These are phyloP conservation scores for Podiceps cristatus DNA, from an alignment of 2,113 vertebrate genomes.

Conservation along the genomic window DNA sequence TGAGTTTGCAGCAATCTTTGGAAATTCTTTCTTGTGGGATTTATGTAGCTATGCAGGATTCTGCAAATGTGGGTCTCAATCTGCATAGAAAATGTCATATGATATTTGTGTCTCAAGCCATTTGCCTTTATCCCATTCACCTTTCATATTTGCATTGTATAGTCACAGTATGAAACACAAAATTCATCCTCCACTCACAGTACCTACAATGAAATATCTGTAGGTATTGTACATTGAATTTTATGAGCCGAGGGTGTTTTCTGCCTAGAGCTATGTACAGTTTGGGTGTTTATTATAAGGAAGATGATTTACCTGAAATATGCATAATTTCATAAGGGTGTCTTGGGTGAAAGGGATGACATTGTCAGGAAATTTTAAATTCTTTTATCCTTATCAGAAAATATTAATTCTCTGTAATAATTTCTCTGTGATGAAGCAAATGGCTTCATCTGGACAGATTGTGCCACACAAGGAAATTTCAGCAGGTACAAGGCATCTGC, in stretches of 20 bases:
- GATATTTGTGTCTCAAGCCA: not conserved
- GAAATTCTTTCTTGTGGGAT: not conserved
- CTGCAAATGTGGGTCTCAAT: not conserved
- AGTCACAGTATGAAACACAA: not conserved
- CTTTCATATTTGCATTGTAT: not conserved
- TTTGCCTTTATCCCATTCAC: not conserved
- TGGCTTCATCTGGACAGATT: not conserved
- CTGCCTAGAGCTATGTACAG: not conserved
- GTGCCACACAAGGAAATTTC: not conserved
- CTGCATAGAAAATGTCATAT: not conserved
- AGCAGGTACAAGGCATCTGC: not conserved
- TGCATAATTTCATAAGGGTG: not conserved
- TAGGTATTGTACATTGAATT: not conserved
- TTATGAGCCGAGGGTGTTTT: rapidly evolving
- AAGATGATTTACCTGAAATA: not conserved
- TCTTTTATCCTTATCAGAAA: not conserved
- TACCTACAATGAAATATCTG: not conserved
- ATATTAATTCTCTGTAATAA: not conserved
- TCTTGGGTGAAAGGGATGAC: not conserved
- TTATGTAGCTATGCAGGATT: not conserved
- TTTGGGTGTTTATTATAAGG: not conserved
- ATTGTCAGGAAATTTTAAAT: not conserved
- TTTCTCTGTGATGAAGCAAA: not conserved
- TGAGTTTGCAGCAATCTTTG: not conserved
- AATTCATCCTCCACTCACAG: not conserved